Evolutionary conservation across 2,113 vertebrate species (phyloP).

Genomic region (Eptesicus fuscus): DNA sequence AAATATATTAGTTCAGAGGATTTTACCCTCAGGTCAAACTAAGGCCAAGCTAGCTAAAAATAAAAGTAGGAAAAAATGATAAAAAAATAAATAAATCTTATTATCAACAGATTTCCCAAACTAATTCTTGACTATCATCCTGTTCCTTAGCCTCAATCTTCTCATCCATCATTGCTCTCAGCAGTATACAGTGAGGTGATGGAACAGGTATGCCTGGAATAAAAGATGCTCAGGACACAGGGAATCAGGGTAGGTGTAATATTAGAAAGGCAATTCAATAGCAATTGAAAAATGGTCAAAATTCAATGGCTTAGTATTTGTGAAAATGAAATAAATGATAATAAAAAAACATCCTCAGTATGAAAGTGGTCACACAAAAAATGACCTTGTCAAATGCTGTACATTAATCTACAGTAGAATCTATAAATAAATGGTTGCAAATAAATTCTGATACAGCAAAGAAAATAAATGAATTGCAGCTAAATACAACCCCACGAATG

Average conservation of each 20-base stretch:
- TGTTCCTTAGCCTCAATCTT: not conserved
- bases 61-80: not conserved
- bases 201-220: not conserved
- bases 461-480: not conserved
- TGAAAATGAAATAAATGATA: not conserved
- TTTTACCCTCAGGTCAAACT: constrained; percentile 62
- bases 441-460: not conserved
- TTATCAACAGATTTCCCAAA: not conserved
- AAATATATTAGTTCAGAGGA: not conserved
- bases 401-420: not conserved
- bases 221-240: not conserved
- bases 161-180: not conserved
- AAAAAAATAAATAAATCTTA: not conserved
- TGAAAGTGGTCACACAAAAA: not conserved
- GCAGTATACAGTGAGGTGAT: not conserved
- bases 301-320: not conserved
- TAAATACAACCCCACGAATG: not conserved
- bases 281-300: not conserved
- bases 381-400: not conserved
- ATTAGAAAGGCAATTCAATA: not conserved
- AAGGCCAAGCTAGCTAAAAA: constrained; percentile 35
- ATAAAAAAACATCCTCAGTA: not conserved
- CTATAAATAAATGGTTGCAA: not conserved
- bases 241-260: not conserved
- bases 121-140: not conserved